Evolutionary conservation across 1,140 invertebrate species (phyloP).

Genomic region (Neodiprion virginianus): DNA sequence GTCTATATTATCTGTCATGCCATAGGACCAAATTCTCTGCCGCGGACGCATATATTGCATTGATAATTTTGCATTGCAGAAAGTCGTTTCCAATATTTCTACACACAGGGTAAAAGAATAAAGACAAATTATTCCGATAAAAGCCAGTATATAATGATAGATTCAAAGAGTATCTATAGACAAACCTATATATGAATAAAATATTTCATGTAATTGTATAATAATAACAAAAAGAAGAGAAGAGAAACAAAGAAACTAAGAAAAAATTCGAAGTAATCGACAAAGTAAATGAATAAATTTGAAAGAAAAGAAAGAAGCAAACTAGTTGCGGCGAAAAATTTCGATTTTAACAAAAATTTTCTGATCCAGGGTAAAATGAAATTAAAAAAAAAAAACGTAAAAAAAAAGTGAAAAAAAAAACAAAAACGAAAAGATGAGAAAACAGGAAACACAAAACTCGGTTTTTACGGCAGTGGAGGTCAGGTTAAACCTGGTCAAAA

Average conservation of each 20-base stretch:
- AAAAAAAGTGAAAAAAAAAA: slow-evolving; percentile 11
- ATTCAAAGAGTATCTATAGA: background rate
- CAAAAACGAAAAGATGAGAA: slow-evolving; percentile 10
- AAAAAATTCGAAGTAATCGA: background rate
- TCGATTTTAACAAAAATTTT: slow-evolving; percentile 48
- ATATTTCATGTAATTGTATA: slow-evolving; percentile 48
- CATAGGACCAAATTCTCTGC: slow-evolving; percentile 50
- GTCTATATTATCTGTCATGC: slow-evolving; percentile 24
- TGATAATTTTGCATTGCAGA: background rate
- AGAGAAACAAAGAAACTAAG: slow-evolving; percentile 17
- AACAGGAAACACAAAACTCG: slow-evolving; percentile 25
- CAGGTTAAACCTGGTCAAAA: slow-evolving; percentile 20
- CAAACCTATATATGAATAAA: slow-evolving; percentile 38
- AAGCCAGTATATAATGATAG: background rate
- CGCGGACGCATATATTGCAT: slow-evolving; percentile 22
- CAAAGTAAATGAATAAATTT: slow-evolving; percentile 7
- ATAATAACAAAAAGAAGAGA: slow-evolving; percentile 43
- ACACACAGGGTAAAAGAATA: slow-evolving; percentile 5
- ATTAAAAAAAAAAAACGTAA: slow-evolving; percentile 35
- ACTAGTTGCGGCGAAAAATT: slow-evolving; percentile 46
- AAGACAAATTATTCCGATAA: background rate
- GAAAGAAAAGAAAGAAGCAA: slow-evolving; percentile 21
- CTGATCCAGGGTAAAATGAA: slow-evolving; percentile 56
- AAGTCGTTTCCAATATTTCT: slow-evolving; percentile 6
- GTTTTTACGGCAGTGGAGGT: slow-evolving; percentile 34